Base-by-base conservation (phyloP, 2,888 invertebrate genomes). In the Hipparchia sbordonii region DNA sequence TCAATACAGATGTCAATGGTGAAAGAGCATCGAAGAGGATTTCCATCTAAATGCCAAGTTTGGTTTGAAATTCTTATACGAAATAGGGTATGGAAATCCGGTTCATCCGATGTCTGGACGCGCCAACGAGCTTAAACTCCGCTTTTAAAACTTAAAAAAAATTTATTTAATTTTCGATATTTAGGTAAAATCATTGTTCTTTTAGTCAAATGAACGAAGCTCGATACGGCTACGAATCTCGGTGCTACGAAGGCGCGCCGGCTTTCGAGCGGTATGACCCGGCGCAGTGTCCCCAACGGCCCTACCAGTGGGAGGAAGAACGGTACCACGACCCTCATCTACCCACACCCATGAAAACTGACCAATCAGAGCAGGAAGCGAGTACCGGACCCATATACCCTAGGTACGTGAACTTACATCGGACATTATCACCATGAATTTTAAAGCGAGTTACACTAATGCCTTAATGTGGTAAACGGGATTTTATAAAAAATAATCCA, bases 371-470 rank as follows among this genome's bases (percentile, higher is more conserved):
- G 80, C 95, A 95, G 79, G 96, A 96, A 81, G 94, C 96, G 81
- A 95, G 90, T 80, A 94, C 95, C 75, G 96, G 96, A 71, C 97
- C 97, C 23, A 95, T 97, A 72, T 97, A 97, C 88, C 97, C 97
- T 78, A 95, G 96, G 96, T 96, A 91, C 82, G 90, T 89, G 71
- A 51, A 67, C 52, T 67, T 54, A 69, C 48, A 39, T 48, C 45
- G 12, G 61, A 52, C 60, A 59, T 52, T 60, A 51, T 69, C 72
- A 51, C 48, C 13, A 65, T 23, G 13, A 62, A 62, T 59, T 6
- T 69, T 52, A 33, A 8, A 23, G 39, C 12, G 9, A 68, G 10
- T 68, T 45, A 13, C n/a, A 45, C 51, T 45, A 62, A 52, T 45
- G 82, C 84, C 83, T 84, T 78, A 76, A 89, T 92, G 92, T 92